These are phyloP conservation scores for Andrena minutula DNA, from an alignment of 2,888 invertebrate species.

Conservation along the genomic window DNA sequence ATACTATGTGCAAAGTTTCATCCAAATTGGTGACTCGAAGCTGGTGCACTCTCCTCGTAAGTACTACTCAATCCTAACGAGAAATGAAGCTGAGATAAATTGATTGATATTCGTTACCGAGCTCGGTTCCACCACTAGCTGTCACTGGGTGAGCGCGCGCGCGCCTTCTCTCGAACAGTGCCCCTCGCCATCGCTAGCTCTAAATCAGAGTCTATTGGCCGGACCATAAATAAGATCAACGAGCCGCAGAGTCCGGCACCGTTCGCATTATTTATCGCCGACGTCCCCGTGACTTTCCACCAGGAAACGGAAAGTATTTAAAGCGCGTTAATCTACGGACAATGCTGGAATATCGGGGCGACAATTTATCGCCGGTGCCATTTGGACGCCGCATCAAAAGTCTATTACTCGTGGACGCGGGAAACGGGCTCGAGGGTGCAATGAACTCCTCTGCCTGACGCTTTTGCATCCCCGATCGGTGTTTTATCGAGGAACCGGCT, in stretches of 20 bases:
- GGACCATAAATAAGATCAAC: slow-evolving; percentile 71
- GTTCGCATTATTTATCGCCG: slow-evolving; percentile 43
- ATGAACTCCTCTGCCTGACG: slow-evolving; percentile 28
- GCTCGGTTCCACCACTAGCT: too few species aligned
- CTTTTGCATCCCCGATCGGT: slow-evolving; percentile 22
- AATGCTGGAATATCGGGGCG: slow-evolving; percentile 33
- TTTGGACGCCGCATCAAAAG: slow-evolving; percentile 54
- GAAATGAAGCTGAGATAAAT: neutral
- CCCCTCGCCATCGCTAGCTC: slow-evolving; percentile 21
- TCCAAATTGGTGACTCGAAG: too few species aligned
- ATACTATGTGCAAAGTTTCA: too few species aligned
- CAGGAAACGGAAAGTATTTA: slow-evolving; percentile 49
- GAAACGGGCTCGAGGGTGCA: slow-evolving; percentile 28
- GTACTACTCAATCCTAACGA: neutral
- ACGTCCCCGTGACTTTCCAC: slow-evolving; percentile 1
- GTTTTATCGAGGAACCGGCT: slow-evolving; percentile 35
- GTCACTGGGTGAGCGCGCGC: too few species aligned
- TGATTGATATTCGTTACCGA: too few species aligned
- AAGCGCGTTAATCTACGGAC: slow-evolving; percentile 51
- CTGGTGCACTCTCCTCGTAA: too few species aligned
- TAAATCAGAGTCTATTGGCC: slow-evolving; percentile 69
- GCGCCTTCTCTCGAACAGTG: too few species aligned
- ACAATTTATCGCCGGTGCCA: slow-evolving; percentile 49
- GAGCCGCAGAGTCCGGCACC: slow-evolving; percentile 34
- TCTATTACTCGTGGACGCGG: slow-evolving; percentile 51